Conservation (phyloP, 1,140 invertebrate genomes). For the Monomorium pharaonis region DNA sequence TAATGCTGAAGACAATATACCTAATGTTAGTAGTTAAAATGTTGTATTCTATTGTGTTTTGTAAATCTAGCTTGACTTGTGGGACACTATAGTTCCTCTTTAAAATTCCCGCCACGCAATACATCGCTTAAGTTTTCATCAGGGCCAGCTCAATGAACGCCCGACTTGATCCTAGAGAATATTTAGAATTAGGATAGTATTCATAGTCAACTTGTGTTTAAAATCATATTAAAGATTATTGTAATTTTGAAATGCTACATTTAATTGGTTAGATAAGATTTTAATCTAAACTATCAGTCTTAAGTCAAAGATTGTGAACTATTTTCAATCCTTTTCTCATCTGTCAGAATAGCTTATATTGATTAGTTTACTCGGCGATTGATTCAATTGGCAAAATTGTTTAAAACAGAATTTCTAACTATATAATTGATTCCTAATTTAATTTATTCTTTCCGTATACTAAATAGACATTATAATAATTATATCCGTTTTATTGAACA, state of each 20-base stretch:
- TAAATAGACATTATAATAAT: neutral
- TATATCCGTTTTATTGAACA: neutral
- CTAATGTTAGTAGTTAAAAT: neutral
- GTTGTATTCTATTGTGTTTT: neutral
- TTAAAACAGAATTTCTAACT: neutral
- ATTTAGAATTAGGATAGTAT: neutral
- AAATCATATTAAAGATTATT: neutral
- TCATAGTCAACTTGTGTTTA: neutral
- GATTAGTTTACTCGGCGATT: neutral
- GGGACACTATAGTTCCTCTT: neutral
- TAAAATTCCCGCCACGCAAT: neutral
- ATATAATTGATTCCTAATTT: neutral
- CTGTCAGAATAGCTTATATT: neutral
- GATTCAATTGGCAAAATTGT: neutral
- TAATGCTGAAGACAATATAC: constrained; percentile 9
- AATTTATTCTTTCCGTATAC: too few species aligned
- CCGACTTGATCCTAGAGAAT: neutral
- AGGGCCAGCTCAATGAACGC: neutral
- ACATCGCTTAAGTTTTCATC: neutral
- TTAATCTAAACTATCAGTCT: neutral
- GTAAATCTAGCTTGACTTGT: neutral
- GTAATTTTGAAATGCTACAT: neutral
- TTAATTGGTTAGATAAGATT: neutral
- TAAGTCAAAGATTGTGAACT: neutral
- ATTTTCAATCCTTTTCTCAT: neutral